Base-by-base conservation (phyloP, 37 sponge, comb jelly and placozoan species). In the Eunapius fragilis region DNA sequence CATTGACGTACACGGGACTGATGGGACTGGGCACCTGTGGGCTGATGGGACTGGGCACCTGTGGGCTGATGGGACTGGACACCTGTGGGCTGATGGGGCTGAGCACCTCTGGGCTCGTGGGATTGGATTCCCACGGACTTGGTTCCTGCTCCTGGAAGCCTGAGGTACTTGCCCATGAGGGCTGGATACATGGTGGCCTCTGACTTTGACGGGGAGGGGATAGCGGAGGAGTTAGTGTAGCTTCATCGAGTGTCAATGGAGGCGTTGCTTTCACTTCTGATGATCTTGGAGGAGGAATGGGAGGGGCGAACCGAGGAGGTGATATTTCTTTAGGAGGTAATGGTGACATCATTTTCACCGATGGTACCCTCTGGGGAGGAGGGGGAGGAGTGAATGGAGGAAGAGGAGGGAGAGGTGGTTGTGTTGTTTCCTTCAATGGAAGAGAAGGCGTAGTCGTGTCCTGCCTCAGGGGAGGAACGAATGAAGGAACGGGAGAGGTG, bases 331-430 rank as follows among this genome's bases (percentile, higher is more conserved):
- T 71, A 37, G 38, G 25, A 14, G 25, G n/a, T 5, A 34, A 7
- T 36, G 25, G 31, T 26, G 45, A n/a, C 78, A 78, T 78, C 48
- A 24, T 28, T 79, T 26, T 58, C 31, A 6, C 68, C 7, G 12
- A 13, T 26, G 69, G 69, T 31, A 3, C 7, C 76, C 36, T 67
- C 45, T 17, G 77, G 17, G 14, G 14, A 58, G 58, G 58, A 19
- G 58, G 58, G 22, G 58, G 17, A 58, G 86, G 86, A 9, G 85
- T 77, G 69, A 36, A 85, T 17, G 31, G 26, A 11, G 77, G 77
- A 80, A 68, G 80, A 34, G 68, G 68, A 27, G 71, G 70, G 2
- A n/a, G n/a, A n/a, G n/a, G n/a, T n/a, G n/a, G n/a, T n/a, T n/a
- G n/a, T n/a, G n/a, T n/a, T n/a, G n/a, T n/a, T n/a, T n/a, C n/a